Evolutionary conservation across 2,113 vertebrate genomes (phyloP), one percentile per base, ranked within the genome.

Genomic region (Anser brachyrhynchus): DNA sequence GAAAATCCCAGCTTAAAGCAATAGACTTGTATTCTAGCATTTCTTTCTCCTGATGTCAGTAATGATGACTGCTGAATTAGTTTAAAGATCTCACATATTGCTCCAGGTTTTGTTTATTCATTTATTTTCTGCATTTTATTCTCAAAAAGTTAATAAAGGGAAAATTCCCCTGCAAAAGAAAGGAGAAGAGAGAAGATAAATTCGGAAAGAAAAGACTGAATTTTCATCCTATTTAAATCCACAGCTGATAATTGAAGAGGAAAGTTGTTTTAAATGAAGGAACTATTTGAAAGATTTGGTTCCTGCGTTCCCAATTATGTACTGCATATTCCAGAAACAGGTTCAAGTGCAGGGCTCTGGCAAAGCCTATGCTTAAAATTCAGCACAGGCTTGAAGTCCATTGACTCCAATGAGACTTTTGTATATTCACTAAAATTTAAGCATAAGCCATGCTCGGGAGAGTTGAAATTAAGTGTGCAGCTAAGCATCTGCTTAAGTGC

Each of bases 1-100:
- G 70, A 96, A 97, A 96, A 96, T 95, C 96, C 93, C 95, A 87
- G 93, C 93, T 96, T 96, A 97, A 79, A 96, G 96, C 70, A 73
- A 71, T n/a, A 64, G 93, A 94, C 80, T 93, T 82, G 62, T 87
- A 69, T 87, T 89, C 93, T 70, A 93, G 89, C 96, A 94, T 95
- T 92, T 94, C 95, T 97, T 90, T 91, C 92, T 94, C 96, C 92
- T 95, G 89, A 96, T 96, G 89, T 96, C 86, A 84, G 89, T 81
- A 92, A 87, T 89, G 91, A 97, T 13, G 62, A 73, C 81, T 91
- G 89, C 80, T 62, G 90, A 96, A 90, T 89, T 82, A 51, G 78
- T 82, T 86, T 77, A 83, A 89, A 92, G 39, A 84, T 87, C 72
- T 95, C 65, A 9, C 72, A 80, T 84, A 80, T 87, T 76, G 84